Evolutionary conservation across 2,888 invertebrate genomes (phyloP), one percentile per base, ranked within the genome.

Genomic region (Polydesmus complanatus): DNA sequence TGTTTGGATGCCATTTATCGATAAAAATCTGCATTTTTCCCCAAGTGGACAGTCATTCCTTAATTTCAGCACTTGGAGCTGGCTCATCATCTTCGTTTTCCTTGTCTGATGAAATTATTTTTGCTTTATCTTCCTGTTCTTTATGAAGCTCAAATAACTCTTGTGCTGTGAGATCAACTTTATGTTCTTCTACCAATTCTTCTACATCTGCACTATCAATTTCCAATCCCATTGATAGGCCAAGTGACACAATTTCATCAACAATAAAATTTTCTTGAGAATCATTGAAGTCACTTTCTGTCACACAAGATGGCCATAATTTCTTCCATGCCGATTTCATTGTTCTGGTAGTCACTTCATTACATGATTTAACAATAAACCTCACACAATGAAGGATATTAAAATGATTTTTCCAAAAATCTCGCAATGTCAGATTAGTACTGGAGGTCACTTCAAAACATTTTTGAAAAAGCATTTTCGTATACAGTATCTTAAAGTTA

Each of bases 391-490:
- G 56, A 47, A 68, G 58, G 62, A 71, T 69, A 62, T 71, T 66
- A 63, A 69, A 72, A 63, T 71, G 67, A 54, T 70, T 64, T 63
- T 70, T 71, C 69, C 70, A 70, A 62, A 68, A 72, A 62, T 71
- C 66, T 66, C 66, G 62, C 58, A 70, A 67, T 55, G 37, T 37
- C 5, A 37, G 14, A 14, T 14, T 37, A 8, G 37, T 37, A 14
- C 37, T 37, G 8, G 5, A 5, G 5, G 37, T 37, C 37, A 37
- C 37, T 14, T 37, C 37, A 65, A 69, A 70, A 64, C 67, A 71
- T 54, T 64, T 63, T 62, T 63, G 64, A 68, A 70, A 57, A 66
- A 62, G 50, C 56, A 64, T 62, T 62, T 71, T 71, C 25, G 67
- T 71, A 66, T 69, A 70, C 48, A 69, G 61, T 60, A 68, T 70